Base-by-base conservation (phyloP, 2,113 vertebrate genomes). In the Calypte anna region DNA sequence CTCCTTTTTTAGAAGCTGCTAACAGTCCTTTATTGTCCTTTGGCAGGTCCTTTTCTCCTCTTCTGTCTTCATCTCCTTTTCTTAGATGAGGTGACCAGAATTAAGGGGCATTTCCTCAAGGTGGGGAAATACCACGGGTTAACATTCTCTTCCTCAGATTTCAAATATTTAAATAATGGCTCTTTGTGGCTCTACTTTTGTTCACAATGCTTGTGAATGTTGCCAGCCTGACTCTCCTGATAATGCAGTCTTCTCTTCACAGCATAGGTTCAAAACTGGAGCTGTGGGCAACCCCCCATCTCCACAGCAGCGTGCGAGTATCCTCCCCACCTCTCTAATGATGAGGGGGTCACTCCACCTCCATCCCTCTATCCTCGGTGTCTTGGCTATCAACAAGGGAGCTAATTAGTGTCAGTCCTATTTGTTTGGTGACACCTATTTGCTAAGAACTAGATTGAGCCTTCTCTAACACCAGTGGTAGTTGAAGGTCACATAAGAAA, bases 391-490 rank as follows among this genome's bases (percentile, higher is more conserved):
- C 95, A 94, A 50, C 85, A 77, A 81, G 43, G 90, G 46, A 86
- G 75, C 59, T 96, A 97, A 97, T 96, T 97, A 95, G 63, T 88
- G 96, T 95, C 84, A 97, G 67, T 67, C 67, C 51, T 50, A 21
- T 93, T 94, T 94, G 82, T 80, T 91, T 93, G 82, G 94, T 90
- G 91, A 86, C 87, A 88, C 67, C 78, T 79, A 76, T 90, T 89
- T 93, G 82, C 75, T 66, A 74, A 62, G 93, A 93, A 70, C 55
- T 80, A 74, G 87, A 43, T 8, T 74, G 79, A 95, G 63, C 62
- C 59, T 93, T 89, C 68, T 90, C 18, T 82, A 82, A 70, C 28
- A 28, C 21, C 2, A 3, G 48, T 19, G 10, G 33, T 82, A 86
- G 67, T 53, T 91, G 95, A 95, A 93, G 90, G 93, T 96, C 94